Conservation (phyloP, 2,888 invertebrate species). For the Leptinotarsa juncta region DNA sequence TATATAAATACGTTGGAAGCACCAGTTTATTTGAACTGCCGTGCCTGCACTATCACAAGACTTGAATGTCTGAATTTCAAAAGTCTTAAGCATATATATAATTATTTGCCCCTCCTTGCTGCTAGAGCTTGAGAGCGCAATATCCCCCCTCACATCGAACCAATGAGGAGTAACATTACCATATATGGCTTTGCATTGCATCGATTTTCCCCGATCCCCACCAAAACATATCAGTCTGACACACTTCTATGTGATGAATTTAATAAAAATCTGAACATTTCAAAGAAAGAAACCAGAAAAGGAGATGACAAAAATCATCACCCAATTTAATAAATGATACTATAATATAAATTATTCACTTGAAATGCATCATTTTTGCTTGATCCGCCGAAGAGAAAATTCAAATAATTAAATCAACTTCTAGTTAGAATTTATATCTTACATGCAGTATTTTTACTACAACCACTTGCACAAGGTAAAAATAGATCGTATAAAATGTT, state of each 20-base stretch:
- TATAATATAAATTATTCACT: constrained; percentile 22
- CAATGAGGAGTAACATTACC: constrained; percentile 81
- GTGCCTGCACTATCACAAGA: constrained; percentile 60
- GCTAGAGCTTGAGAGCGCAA: constrained; percentile 61
- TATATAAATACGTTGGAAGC: constrained; percentile 54
- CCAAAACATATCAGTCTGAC: constrained; percentile 50
- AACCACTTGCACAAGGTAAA: constrained; percentile 52
- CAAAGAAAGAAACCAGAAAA: constrained; percentile 42
- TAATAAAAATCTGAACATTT: constrained; percentile 47
- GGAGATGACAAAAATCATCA: constrained; percentile 25
- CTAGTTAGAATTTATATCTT: background rate
- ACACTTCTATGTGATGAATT: constrained; percentile 51
- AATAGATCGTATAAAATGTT: constrained; percentile 44
- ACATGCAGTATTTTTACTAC: constrained; percentile 43
- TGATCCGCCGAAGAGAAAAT: background rate
- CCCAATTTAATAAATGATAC: constrained; percentile 26
- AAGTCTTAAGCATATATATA: constrained; percentile 67
- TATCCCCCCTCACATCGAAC: constrained; percentile 57
- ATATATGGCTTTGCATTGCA: constrained; percentile 81
- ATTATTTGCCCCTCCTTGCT: constrained; percentile 68
- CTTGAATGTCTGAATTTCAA: constrained; percentile 59
- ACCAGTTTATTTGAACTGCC: constrained; percentile 53
- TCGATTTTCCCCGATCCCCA: constrained; percentile 65
- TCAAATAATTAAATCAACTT: background rate
- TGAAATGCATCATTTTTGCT: background rate